Conservation (phyloP, 1,140 invertebrate genomes). For the Drosophila lacteicornis region DNA sequence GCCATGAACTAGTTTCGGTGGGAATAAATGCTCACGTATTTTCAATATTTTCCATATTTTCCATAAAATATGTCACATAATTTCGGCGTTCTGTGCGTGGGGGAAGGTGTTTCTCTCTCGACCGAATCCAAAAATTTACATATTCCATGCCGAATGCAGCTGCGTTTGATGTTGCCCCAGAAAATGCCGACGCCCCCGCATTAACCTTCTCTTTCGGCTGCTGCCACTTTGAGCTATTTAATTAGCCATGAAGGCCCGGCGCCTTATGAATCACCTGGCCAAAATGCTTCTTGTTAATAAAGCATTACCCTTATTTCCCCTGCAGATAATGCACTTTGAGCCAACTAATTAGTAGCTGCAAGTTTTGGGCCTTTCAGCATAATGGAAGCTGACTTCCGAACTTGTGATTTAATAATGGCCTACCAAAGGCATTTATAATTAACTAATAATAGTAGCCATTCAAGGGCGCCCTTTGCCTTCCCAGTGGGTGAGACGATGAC, state of each 20-base stretch:
- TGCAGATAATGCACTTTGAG: conserved; percentile 10
- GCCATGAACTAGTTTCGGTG: conserved; percentile 42
- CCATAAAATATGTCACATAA: conserved; percentile 44
- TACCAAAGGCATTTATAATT: background rate
- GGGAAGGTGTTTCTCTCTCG: conserved; percentile 50
- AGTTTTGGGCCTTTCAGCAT: background rate
- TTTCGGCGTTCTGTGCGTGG: conserved; percentile 60
- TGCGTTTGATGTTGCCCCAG: conserved; percentile 65
- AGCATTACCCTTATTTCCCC: background rate
- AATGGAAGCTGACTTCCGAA: background rate
- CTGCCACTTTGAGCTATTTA: conserved; percentile 64
- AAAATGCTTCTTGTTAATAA: conserved; percentile 27
- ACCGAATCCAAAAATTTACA: conserved; percentile 65
- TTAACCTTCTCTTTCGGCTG: conserved; percentile 65
- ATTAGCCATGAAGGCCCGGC: conserved; percentile 78
- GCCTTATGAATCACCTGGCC: conserved; percentile 32
- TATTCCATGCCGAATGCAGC: conserved; percentile 62
- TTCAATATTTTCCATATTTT: conserved; percentile 14
- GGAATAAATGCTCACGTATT: conserved; percentile 15
- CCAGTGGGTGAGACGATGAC: background rate
- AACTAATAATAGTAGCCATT: background rate
- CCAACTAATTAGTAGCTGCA: conserved; percentile 5
- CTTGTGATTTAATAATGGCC: conserved; percentile 7
- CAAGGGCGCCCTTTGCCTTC: background rate
- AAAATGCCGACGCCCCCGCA: conserved; percentile 72